Base-by-base conservation (phyloP, 2,113 vertebrate species). In the Trachemys scripta region DNA sequence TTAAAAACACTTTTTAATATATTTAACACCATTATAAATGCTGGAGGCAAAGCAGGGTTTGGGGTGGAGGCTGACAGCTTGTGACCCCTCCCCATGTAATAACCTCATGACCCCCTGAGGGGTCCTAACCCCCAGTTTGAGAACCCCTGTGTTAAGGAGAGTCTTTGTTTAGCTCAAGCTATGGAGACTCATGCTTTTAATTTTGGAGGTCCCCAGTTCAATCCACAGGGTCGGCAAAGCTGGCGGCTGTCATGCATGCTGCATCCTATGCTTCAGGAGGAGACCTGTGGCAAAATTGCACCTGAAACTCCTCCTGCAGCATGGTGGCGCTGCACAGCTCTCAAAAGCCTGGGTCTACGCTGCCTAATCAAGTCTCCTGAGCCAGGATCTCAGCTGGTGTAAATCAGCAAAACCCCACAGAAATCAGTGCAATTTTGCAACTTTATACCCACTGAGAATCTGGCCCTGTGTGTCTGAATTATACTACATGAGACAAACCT, bases 321-420 rank as follows among this genome's bases (percentile, higher is more conserved):
- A n/a, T 20, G 19, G n/a, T 20, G 65, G 65, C 17, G 22, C 35
- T 20, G 19, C 17, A 38, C 8, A 8, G 19, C 65, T 10, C 65
- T 69, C 65, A 69, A 5, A 8, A 38, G 9, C 8, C 35, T 20
- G 17, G n/a, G 4, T 86, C n/a, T 6, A 0, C 0, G 5, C 2
- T 29, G 11, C 1, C 82, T 20, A 16, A 56, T 45, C 76, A 76
- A 1, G 35, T 42, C 47, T 75, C 35, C 62, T 6, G 8, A 0
- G 4, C 4, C 56, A 49, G 31, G 3, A 45, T n/a, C 7, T 80
- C 31, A 5, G 3, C 8, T 76, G 31, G 1, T 1, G 11, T 80
- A 45, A 9, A 7, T 5, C 59, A 82, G 85, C 42, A n/a, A 1
- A 27, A 17, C 7, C 79, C 47, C 29, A 45, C 45, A 19, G 6